These are phyloP conservation scores for Tenualosa ilisha DNA, from an alignment of 2,797 vertebrate genomes.

Conservation along the genomic window DNA sequence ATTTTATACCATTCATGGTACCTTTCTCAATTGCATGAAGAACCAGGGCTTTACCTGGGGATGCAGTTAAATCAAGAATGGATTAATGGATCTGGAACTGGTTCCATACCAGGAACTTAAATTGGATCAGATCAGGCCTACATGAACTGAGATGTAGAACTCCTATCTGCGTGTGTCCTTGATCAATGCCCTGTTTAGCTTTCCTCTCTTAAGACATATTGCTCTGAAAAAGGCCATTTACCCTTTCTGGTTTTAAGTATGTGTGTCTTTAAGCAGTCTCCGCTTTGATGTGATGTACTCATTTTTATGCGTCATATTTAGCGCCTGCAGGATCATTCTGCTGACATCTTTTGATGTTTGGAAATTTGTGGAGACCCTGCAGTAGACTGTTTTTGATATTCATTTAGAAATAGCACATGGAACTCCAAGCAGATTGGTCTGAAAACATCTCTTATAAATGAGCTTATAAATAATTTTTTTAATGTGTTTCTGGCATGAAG, in stretches of 20 bases:
- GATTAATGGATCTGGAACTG: neutral
- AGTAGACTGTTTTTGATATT: constrained; percentile 7
- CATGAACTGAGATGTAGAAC: neutral
- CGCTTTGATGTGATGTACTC: neutral
- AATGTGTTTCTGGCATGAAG: neutral
- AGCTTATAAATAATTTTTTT: constrained; percentile 2
- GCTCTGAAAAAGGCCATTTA: neutral
- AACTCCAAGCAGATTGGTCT: neutral
- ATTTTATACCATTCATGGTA: neutral
- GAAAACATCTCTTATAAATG: constrained; percentile 7
- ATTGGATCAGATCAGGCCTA: neutral
- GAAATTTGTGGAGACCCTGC: neutral
- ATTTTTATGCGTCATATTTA: constrained; percentile 9
- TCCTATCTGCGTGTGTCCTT: neutral
- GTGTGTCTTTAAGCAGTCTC: constrained; percentile 1
- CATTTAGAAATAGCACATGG: constrained; percentile 1
- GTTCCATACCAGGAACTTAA: neutral
- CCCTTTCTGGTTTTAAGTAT: neutral
- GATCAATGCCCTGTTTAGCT: neutral
- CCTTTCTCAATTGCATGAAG: neutral
- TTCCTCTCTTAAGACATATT: neutral
- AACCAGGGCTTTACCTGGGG: neutral
- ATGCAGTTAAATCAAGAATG: neutral
- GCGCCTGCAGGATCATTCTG: neutral
- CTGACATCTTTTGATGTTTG: constrained; percentile 20